phyloP scores from a whole-genome alignment of 2,888 invertebrate genomes.

The Lasiommata megera region DNA sequence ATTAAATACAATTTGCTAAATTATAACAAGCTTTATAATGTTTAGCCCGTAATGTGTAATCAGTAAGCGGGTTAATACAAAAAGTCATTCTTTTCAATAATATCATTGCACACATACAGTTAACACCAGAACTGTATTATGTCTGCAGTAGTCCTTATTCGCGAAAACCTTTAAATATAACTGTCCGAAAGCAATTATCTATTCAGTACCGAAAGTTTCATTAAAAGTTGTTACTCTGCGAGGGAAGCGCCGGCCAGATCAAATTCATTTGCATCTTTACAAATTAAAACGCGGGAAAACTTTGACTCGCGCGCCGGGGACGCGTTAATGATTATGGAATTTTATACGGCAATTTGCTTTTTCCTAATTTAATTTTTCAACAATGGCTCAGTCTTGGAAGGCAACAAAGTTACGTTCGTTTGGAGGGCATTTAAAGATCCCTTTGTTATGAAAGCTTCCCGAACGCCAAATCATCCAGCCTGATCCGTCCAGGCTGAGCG shows the following conservation, averaged over 20 bases:
- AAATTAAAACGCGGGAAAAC: conserved; percentile 24
- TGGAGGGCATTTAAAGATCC: too few species aligned
- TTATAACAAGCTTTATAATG: too few species aligned
- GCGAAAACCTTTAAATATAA: conserved; percentile 12
- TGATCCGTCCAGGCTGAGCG: too few species aligned
- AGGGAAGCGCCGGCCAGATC: conserved; percentile 13
- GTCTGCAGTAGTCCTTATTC: neutral
- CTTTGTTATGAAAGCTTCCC: too few species aligned
- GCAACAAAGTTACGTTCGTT: too few species aligned
- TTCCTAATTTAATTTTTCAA: neutral
- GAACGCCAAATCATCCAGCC: too few species aligned
- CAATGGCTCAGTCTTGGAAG: neutral
- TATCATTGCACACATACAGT: too few species aligned
- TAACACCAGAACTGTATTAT: neutral
- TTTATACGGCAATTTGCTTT: conserved; percentile 4
- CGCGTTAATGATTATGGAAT: conserved; percentile 8
- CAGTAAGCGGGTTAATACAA: too few species aligned
- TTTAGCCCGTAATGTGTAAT: too few species aligned
- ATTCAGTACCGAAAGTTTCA: conserved; percentile 9
- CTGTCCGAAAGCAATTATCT: conserved; percentile 1
- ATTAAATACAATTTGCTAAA: too few species aligned
- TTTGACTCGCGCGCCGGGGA: neutral
- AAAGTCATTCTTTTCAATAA: too few species aligned
- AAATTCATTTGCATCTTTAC: conserved; percentile 22
- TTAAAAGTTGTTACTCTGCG: conserved; percentile 7